These are phyloP conservation scores for Darevskia mixta DNA, from an alignment of 2,797 vertebrate genomes.

Conservation along the genomic window DNA sequence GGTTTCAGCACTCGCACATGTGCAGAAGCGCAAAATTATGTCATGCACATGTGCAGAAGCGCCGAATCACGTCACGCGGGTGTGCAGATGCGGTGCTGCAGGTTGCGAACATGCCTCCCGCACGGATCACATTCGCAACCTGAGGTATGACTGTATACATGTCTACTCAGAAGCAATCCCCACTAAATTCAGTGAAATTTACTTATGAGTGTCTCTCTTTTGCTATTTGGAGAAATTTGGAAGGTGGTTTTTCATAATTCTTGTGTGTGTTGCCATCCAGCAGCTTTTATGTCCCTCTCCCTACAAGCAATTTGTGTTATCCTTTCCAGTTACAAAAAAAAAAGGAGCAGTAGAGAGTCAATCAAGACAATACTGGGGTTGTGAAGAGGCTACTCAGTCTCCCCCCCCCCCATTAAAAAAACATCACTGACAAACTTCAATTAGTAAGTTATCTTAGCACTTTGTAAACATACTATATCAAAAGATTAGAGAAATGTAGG, in stretches of 20 bases:
- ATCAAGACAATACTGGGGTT: background rate
- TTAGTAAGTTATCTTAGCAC: conserved; percentile 46
- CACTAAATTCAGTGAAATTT: no score
- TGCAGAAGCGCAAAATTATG: fast-evolving
- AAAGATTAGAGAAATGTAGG: conserved; percentile 56
- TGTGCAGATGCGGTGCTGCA: no score
- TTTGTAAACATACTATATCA: conserved; percentile 56
- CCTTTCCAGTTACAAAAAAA: background rate
- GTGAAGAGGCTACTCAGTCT: background rate
- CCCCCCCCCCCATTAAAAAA: background rate
- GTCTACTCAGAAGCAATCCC: no score
- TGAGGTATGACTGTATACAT: no score
- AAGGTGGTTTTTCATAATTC: background rate
- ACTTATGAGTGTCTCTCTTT: background rate
- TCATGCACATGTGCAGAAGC: no score
- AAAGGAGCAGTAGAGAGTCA: background rate
- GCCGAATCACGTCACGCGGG: fast-evolving
- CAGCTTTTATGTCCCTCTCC: background rate
- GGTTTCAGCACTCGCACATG: no score
- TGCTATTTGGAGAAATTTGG: background rate
- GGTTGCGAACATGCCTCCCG: no score
- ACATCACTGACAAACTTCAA: conserved; percentile 25
- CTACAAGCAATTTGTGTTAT: background rate
- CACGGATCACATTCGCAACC: no score
- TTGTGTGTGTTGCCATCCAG: background rate